Conservation (phyloP, 2,797 vertebrate species). For the Xiphophorus birchmanni region DNA sequence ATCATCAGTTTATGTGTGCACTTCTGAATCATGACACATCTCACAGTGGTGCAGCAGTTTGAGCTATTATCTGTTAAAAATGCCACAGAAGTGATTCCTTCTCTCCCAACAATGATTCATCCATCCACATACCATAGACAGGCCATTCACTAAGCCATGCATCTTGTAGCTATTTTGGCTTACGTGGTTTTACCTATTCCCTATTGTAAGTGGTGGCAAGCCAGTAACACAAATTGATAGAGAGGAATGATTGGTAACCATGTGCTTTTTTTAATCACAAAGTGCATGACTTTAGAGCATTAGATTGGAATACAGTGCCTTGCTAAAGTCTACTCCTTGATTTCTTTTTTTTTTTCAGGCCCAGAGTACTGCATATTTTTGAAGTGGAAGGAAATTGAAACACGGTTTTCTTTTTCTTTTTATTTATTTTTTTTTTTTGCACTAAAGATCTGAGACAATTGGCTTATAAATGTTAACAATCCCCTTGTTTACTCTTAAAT, state of each 20-base stretch:
- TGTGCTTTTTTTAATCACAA: background rate
- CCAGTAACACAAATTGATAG: conserved; percentile 5
- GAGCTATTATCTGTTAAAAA: conserved; percentile 32
- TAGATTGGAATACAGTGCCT: background rate
- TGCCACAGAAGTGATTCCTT: conserved; percentile 39
- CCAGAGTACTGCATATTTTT: background rate
- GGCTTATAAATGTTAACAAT: background rate
- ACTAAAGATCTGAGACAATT: background rate
- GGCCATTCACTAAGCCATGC: background rate
- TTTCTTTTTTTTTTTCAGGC: background rate
- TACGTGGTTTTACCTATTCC: conserved; percentile 14
- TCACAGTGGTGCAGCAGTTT: conserved; percentile 15
- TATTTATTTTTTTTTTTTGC: background rate
- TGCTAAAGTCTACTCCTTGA: background rate
- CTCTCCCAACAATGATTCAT: conserved; percentile 16
- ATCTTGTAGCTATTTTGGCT: conserved; percentile 4
- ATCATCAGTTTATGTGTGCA: conserved; percentile 25
- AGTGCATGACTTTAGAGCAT: background rate
- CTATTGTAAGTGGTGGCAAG: background rate
- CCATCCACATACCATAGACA: background rate
- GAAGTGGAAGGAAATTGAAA: background rate
- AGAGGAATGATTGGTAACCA: background rate
- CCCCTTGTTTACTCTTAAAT: background rate
- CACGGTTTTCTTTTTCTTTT: background rate
- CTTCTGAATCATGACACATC: conserved; percentile 40